Evolutionary conservation across 2,888 invertebrate species (phyloP), one percentile per base, ranked within the genome.

Genomic region (Ditula angustiorana): DNA sequence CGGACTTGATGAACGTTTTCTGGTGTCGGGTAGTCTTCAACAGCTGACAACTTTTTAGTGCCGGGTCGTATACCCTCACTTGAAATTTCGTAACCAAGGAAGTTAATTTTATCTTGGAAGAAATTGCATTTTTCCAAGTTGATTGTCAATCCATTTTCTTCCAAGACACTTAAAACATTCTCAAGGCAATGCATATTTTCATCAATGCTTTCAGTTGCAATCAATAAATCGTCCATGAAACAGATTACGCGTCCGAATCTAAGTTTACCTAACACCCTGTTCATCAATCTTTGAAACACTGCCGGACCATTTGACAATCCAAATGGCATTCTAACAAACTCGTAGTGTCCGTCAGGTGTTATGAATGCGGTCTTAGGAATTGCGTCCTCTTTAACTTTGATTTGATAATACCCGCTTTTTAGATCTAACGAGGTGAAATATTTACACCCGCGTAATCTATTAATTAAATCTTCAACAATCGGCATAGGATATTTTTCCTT

Each of bases 151-250:
- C 56, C 56, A 28, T 56, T 56, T 0, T 8, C 24, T 19, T 2
- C 2, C 2, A 28, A 44, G 1, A 44, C 2, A 1, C 24, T 5
- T 19, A 56, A 21, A 0, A 57, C 57, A 28, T 3, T 7, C 1
- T 57, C 57, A 23, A 46, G 33, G 16, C 57, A 47, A 13, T 19
- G 33, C 30, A 24, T 33, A 11, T 58, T 58, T 19, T 58, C 58
- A 10, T 47, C 13, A 2, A 58, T 10, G 1, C 33, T 58, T 16
- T 58, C 24, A 2, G 58, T 58, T 5, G 58, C 58, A 1, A 58
- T 58, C 1, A 58, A 23, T 35, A 58, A 5, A 47, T 58, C 58
- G 13, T 47, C 58, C 58, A 58, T 58, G 11, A 47, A 58, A 35
- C 58, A 58, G 13, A 58, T 47, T 2, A 47, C 47, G 0, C 35